Evolutionary conservation across 2,113 vertebrate species (phyloP).

Genomic region (Dunckerocampus dactyliophorus): DNA sequence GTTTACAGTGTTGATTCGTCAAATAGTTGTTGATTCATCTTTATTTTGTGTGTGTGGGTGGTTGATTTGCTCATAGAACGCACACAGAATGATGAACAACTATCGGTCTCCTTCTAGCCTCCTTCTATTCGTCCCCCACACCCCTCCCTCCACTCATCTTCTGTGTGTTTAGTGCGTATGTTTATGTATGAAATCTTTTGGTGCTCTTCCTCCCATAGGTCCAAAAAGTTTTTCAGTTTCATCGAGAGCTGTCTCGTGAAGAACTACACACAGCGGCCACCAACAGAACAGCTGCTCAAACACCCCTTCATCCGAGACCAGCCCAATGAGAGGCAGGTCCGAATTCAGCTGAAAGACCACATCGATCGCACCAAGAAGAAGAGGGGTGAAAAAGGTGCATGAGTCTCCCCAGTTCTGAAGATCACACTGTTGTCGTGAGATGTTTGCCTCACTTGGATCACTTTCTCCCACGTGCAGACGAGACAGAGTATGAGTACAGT

Average conservation of each 20-base stretch:
- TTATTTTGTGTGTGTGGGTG: too few relatives aligned
- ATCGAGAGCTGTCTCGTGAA: conserved; percentile 97
- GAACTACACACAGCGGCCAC: conserved; percentile 93
- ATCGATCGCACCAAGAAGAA: conserved; percentile 98
- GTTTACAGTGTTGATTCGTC: too few relatives aligned
- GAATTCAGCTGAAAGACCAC: conserved; percentile 98
- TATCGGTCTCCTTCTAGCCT: too few relatives aligned
- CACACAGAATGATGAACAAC: too few relatives aligned
- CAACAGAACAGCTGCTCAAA: conserved; percentile 95
- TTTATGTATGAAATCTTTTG: neutral
- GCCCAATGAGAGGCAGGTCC: conserved; percentile 96
- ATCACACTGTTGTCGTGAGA: neutral
- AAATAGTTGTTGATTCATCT: too few relatives aligned
- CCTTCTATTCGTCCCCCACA: too few relatives aligned
- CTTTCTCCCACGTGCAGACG: conserved; percentile 74
- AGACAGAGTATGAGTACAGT: conserved; percentile 97
- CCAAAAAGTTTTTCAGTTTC: conserved; percentile 98
- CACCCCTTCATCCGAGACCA: conserved; percentile 99
- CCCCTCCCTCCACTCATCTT: too few relatives aligned
- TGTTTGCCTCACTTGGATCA: neutral
- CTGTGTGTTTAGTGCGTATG: neutral
- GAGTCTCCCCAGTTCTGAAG: neutral
- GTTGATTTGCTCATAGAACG: too few relatives aligned
- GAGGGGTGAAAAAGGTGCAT: conserved; percentile 93
- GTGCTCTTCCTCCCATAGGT: conserved; percentile 68